Conservation (phyloP, 2,797 vertebrate species). For the Eurystomus glaucurus region DNA sequence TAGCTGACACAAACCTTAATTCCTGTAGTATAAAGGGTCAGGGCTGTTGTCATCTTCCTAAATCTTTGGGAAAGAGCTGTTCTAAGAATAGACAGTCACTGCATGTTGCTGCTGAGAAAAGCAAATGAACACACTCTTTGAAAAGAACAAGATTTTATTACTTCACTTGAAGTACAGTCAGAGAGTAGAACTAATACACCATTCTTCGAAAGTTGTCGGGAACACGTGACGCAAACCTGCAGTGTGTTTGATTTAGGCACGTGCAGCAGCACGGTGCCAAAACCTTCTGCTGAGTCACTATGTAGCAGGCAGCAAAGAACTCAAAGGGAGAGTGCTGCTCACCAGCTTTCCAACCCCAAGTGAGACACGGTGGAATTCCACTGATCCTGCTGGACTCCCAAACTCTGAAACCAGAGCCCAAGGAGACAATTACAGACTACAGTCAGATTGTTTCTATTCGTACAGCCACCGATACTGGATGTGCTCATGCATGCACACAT, state of each 20-base stretch:
- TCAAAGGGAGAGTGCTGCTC: not conserved
- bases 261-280: not conserved
- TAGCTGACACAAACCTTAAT: not conserved
- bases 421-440: not conserved
- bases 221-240: conserved; percentile 11
- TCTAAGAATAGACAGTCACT: not conserved
- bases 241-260: not conserved
- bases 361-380: not conserved
- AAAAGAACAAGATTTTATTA: conserved; percentile 50
- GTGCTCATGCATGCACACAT: not conserved
- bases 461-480: not conserved
- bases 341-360: conserved; percentile 10
- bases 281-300: not conserved
- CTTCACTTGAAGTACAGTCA: conserved; percentile 32
- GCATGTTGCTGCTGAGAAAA: not conserved
- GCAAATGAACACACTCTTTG: not conserved
- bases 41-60: not conserved
- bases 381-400: not conserved
- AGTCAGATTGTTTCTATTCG: not conserved
- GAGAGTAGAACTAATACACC: not conserved
- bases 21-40: not conserved
- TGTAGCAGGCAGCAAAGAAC: conserved; percentile 15
- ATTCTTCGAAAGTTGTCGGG: conserved; percentile 33
- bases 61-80: not conserved
- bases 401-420: not conserved